Evolutionary conservation across 2,113 vertebrate genomes (phyloP).

Genomic region (Scolopax mira): DNA sequence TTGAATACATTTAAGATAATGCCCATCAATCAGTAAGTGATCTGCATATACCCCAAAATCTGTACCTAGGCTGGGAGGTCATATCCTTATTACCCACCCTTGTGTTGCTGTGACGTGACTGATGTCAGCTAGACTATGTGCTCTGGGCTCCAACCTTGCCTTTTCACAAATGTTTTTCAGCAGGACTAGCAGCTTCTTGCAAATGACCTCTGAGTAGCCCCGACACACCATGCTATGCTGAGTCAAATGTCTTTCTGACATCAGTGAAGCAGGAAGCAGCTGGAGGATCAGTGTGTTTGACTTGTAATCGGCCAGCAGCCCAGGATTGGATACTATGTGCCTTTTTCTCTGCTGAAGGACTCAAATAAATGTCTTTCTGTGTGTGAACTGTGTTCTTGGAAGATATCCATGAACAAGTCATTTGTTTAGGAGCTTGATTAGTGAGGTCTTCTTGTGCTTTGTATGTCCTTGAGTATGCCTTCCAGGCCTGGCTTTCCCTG

Average conservation of each 20-base stretch:
- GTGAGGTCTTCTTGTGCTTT: neutral
- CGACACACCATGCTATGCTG: neutral
- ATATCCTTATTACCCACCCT: neutral
- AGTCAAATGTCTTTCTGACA: neutral
- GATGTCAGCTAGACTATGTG: fast-evolving
- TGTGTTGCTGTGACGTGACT: fast-evolving
- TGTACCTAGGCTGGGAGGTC: neutral
- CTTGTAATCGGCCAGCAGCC: neutral
- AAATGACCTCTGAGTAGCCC: neutral
- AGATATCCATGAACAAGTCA: neutral
- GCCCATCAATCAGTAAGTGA: neutral
- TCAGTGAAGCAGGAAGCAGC: neutral
- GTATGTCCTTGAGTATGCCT: neutral
- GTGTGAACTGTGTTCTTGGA: neutral
- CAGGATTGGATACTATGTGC: neutral
- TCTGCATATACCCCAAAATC: neutral
- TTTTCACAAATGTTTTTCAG: neutral
- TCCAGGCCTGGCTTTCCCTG: neutral
- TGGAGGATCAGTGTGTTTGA: neutral
- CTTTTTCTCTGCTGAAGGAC: neutral
- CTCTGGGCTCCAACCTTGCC: neutral
- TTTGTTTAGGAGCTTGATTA: neutral
- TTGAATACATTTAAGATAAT: neutral
- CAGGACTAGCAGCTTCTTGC: neutral
- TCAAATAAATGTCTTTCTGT: neutral